phyloP scores from a whole-genome alignment of 2,797 vertebrate genomes.

The Cossypha caffra region DNA sequence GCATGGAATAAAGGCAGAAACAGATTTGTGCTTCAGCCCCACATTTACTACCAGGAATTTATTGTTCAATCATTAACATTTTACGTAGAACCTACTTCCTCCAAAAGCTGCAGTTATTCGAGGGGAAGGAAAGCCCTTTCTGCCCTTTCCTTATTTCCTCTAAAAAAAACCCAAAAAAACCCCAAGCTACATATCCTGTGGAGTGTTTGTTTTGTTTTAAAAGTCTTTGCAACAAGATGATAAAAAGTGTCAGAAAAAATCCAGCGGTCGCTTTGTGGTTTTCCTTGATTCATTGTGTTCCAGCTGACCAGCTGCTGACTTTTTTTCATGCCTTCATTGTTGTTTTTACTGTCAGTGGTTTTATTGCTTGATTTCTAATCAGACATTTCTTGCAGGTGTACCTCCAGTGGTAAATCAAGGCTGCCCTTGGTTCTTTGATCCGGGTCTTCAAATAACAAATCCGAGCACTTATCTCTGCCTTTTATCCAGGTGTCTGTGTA shows the following conservation, averaged over 20 bases:
- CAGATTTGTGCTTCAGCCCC: neutral
- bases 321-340: neutral
- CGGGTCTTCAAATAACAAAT: neutral
- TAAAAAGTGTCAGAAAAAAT: neutral
- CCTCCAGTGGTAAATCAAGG: neutral
- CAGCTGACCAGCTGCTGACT: conserved; percentile 38
- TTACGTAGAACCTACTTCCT: neutral
- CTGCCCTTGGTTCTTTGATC: conserved; percentile 28
- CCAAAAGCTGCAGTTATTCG: neutral
- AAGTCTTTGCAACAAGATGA: neutral
- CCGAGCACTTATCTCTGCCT: neutral
- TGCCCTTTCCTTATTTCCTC: neutral
- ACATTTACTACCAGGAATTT: neutral
- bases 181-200: neutral
- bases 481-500: neutral
- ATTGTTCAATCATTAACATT: conserved; percentile 14
- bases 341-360: conserved; percentile 15
- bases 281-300: conserved; percentile 24
- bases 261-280: neutral
- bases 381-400: conserved; percentile 15
- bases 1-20: neutral
- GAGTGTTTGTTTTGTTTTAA: neutral
- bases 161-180: neutral
- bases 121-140: neutral
- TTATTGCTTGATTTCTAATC: conserved; percentile 1